phyloP scores from a whole-genome alignment of 2,113 vertebrate species.

The Pogona vitticeps region DNA sequence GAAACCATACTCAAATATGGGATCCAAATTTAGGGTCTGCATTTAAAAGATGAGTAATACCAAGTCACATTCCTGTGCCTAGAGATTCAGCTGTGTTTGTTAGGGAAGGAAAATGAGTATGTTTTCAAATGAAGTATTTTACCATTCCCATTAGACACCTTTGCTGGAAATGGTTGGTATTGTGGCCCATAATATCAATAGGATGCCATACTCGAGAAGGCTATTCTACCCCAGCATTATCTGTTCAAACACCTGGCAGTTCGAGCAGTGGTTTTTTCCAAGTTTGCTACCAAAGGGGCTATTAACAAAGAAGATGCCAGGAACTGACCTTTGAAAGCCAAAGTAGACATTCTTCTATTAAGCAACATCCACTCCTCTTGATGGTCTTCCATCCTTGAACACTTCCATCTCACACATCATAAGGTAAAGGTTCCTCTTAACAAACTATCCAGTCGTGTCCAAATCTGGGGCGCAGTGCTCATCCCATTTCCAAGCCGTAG shows the following conservation, averaged over 20 bases:
- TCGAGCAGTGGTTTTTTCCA: background rate
- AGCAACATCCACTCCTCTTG: background rate
- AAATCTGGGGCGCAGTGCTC: too few species aligned
- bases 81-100: background rate
- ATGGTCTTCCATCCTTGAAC: background rate
- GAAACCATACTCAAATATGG: too few species aligned
- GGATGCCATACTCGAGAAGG: too few species aligned
- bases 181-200: too few species aligned
- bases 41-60: background rate
- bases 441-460: too few species aligned
- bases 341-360: background rate
- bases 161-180: too few species aligned
- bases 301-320: background rate
- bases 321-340: background rate
- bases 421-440: too few species aligned
- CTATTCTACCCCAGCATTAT: too few species aligned
- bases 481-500: too few species aligned
- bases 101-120: fast-evolving
- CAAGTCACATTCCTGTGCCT: slow-evolving; percentile 35
- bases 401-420: background rate
- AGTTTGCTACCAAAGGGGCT: background rate
- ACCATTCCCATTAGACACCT: too few species aligned
- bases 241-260: too few species aligned
- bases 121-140: too few species aligned
- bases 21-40: background rate